These are phyloP conservation scores for Trigoniulus corallinus DNA, from an alignment of 1,140 invertebrate species.

Conservation along the genomic window DNA sequence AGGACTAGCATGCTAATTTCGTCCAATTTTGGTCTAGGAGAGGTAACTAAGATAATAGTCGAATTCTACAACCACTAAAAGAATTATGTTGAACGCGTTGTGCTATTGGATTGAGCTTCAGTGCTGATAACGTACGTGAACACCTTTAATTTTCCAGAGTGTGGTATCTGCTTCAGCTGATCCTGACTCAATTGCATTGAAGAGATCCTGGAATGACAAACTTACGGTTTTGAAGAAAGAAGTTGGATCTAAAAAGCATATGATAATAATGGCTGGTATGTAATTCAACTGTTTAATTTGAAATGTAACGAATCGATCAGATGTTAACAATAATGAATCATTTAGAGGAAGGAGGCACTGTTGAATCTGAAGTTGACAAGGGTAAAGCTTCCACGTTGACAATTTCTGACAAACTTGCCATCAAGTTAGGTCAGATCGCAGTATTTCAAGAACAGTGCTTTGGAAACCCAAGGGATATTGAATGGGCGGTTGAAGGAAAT, in stretches of 20 bases:
- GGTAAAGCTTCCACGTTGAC: background rate
- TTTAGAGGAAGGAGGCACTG: background rate
- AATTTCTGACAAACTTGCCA: background rate
- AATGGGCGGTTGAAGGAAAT: background rate
- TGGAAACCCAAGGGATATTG: background rate
- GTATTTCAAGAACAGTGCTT: background rate
- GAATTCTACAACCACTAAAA: no score
- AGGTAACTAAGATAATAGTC: constrained; percentile 41
- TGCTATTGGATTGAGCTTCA: background rate
- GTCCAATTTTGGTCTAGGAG: constrained; percentile 62
- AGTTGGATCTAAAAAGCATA: constrained; percentile 35
- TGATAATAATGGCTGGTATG: background rate
- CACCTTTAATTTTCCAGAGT: no score
- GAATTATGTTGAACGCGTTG: background rate
- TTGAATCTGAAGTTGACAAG: background rate
- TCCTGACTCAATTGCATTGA: constrained; percentile 48
- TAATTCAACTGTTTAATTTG: background rate
- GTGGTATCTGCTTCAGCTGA: constrained; percentile 57
- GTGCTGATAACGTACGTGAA: background rate
- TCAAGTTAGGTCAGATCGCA: background rate
- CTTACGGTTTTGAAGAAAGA: constrained; percentile 30
- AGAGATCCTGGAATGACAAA: constrained; percentile 28
- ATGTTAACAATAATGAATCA: background rate
- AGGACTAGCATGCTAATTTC: constrained; percentile 47
- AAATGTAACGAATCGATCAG: background rate